Conservation (phyloP, 2,797 vertebrate species). For the Pangasius mekongensis region DNA sequence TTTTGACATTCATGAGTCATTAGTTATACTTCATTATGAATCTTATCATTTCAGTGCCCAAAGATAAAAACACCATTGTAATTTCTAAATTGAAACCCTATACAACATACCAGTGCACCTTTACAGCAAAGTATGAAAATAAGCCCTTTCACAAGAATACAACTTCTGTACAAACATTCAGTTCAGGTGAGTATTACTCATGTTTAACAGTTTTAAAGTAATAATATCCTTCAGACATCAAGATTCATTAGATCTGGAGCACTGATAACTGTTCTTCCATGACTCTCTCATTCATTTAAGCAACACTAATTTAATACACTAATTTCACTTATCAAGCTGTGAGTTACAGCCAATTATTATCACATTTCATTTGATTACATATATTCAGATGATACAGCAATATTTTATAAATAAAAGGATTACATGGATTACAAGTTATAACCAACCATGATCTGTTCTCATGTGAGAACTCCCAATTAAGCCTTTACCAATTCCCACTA, state of each 20-base stretch:
- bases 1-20: not conserved
- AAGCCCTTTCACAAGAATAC: accelerated
- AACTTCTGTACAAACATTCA: accelerated
- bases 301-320: too few species aligned
- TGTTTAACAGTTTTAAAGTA: not conserved
- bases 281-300: too few species aligned
- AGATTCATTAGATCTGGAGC: not conserved
- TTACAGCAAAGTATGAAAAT: not conserved
- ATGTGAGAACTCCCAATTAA: not conserved
- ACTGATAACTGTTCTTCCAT: too few species aligned
- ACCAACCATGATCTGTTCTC: not conserved
- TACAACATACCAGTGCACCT: accelerated
- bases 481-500: not conserved
- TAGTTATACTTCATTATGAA: not conserved
- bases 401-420: too few species aligned
- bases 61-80: accelerated
- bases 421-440: too few species aligned
- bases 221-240: not conserved
- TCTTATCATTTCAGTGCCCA: not conserved
- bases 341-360: too few species aligned
- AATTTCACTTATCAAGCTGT: too few species aligned
- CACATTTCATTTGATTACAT: too few species aligned
- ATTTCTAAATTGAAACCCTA: not conserved
- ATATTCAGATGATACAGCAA: too few species aligned
- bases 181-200: not conserved